These are phyloP conservation scores for Hylaeus volcanicus DNA, from an alignment of 1,140 invertebrate genomes.

Conservation along the genomic window DNA sequence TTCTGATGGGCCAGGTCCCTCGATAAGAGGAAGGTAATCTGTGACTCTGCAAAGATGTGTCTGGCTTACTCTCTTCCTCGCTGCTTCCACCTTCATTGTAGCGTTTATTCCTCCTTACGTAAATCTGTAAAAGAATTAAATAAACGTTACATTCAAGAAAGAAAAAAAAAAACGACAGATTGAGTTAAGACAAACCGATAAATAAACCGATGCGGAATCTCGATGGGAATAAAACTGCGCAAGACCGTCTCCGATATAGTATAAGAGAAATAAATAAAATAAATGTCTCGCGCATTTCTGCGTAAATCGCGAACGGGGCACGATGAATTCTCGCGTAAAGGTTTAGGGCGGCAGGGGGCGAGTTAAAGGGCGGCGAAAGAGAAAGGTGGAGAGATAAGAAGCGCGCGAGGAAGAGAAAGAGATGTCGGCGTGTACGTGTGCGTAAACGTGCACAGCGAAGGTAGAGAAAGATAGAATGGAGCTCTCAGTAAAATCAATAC, in stretches of 20 bases:
- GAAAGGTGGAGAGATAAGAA: constrained; percentile 22
- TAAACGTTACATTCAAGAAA: not conserved
- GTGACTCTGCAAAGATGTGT: constrained; percentile 66
- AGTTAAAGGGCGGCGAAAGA: constrained; percentile 55
- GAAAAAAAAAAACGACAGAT: too few relatives aligned
- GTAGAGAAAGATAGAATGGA: constrained; percentile 31
- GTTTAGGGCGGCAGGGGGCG: constrained; percentile 18
- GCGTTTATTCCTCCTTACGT: constrained; percentile 55
- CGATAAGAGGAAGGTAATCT: constrained; percentile 82
- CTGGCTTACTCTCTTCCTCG: constrained; percentile 75
- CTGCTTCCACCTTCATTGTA: constrained; percentile 73
- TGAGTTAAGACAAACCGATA: not conserved
- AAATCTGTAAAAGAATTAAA: constrained; percentile 46
- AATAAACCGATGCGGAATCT: constrained; percentile 9
- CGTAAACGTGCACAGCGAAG: constrained; percentile 26
- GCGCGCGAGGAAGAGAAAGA: constrained; percentile 12
- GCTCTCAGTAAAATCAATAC: constrained; percentile 66
- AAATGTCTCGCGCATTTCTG: not conserved
- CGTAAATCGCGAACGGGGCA: not conserved
- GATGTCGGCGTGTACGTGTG: constrained; percentile 35
- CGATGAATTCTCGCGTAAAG: constrained; percentile 22
- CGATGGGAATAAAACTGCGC: not conserved
- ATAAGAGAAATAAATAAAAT: not conserved
- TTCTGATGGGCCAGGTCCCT: constrained; percentile 87
- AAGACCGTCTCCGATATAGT: not conserved